phyloP scores from a whole-genome alignment of 1,140 invertebrate species.

The Brachionus plicatilis region DNA sequence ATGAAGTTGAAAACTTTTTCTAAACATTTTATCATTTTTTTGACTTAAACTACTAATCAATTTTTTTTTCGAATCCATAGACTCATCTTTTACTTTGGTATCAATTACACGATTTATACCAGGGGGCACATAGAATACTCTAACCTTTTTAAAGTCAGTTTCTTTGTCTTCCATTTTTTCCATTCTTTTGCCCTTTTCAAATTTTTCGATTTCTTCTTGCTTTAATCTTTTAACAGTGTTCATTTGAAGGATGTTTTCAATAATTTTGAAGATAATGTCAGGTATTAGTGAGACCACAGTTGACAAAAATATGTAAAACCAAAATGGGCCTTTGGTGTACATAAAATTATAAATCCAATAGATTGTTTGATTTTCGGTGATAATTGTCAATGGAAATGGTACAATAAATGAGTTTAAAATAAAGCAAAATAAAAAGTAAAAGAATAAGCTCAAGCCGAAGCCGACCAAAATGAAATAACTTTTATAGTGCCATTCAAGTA shows the following conservation, averaged over 20 bases:
- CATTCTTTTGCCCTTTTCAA: background rate
- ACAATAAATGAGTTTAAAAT: constrained; percentile 22
- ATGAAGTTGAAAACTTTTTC: background rate
- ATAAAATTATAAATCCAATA: constrained; percentile 36
- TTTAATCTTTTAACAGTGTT: background rate
- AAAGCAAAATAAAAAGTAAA: constrained; percentile 10
- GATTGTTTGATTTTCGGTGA: constrained; percentile 11
- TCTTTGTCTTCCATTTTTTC: background rate
- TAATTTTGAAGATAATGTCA: constrained; percentile 23
- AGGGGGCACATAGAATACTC: background rate
- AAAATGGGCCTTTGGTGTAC: background rate
- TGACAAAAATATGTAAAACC: background rate
- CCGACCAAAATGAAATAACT: background rate
- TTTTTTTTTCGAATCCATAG: background rate
- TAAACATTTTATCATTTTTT: background rate
- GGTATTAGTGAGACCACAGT: background rate
- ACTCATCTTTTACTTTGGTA: background rate
- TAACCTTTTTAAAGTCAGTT: background rate
- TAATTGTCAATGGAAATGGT: background rate
- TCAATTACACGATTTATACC: background rate
- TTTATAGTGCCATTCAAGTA: constrained; percentile 33
- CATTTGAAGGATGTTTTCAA: background rate
- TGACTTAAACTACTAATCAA: background rate
- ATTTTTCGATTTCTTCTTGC: background rate
- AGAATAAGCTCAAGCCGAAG: background rate